Conservation (phyloP, 2,797 vertebrate species). For the Rhadinocentrus ornatus region DNA sequence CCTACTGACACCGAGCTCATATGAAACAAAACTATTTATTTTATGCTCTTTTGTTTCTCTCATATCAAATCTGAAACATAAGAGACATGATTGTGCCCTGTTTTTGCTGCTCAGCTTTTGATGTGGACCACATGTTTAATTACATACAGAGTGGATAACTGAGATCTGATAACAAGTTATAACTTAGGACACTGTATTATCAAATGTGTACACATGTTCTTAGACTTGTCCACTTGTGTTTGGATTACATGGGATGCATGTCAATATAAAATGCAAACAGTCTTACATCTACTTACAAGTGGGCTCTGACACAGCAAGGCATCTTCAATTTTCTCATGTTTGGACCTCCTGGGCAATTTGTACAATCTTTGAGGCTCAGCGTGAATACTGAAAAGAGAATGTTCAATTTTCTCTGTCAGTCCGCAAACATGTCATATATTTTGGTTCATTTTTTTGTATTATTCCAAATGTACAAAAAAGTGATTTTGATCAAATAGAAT, state of each 20-base stretch:
- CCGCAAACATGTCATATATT: background rate
- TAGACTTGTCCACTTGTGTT: background rate
- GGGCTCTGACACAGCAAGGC: conserved; percentile 92
- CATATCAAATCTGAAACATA: background rate
- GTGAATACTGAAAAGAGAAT: conserved; percentile 83
- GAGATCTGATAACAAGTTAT: background rate
- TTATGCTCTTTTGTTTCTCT: no score
- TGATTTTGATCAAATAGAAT: no score
- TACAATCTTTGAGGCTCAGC: conserved; percentile 88
- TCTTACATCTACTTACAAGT: conserved; percentile 85
- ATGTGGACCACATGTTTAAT: no score
- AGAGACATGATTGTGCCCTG: background rate
- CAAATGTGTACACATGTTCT: background rate
- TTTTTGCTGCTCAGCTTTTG: background rate
- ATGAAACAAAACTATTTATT: no score
- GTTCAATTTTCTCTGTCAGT: background rate
- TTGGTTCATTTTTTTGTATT: background rate
- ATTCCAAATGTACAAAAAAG: background rate
- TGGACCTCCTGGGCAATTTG: conserved; percentile 87
- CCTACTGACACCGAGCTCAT: no score
- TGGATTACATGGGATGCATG: background rate
- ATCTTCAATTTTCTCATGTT: conserved; percentile 95
- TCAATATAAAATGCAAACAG: background rate
- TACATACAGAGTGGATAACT: background rate
- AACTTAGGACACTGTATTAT: background rate